These are phyloP conservation scores for Pomatostomus ruficeps DNA, from an alignment of 2,113 vertebrate species.

Conservation along the genomic window DNA sequence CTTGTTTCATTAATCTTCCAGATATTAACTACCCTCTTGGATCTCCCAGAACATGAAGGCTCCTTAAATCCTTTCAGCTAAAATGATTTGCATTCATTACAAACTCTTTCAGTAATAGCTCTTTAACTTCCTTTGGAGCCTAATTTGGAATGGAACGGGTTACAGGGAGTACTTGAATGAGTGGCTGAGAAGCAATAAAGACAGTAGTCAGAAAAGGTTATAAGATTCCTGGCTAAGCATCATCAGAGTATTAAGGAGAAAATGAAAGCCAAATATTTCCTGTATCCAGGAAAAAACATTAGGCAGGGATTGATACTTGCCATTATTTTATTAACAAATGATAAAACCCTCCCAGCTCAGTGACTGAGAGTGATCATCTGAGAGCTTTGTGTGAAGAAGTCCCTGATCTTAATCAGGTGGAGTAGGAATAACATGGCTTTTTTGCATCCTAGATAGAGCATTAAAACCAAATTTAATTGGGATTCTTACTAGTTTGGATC, in stretches of 20 bases:
- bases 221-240: neutral
- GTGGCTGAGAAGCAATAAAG: neutral
- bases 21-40: neutral
- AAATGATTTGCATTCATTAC: neutral
- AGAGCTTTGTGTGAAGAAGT: neutral
- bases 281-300: neutral
- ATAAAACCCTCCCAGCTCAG: neutral
- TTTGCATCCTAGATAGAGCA: neutral
- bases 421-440: neutral
- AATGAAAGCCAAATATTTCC: neutral
- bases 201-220: neutral
- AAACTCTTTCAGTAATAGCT: neutral
- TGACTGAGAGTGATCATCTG: neutral
- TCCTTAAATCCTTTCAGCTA: neutral
- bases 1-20: neutral
- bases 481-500: neutral
- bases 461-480: neutral
- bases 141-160: neutral
- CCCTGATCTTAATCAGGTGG: neutral
- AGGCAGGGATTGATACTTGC: neutral
- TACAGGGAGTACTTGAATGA: neutral
- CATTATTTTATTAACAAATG: neutral
- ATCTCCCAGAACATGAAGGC: neutral
- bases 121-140: neutral
- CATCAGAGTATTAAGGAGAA: neutral